Percentiles rank a stretch among this genome's conserved stretches.
Evolutionary conservation across 2,888 invertebrate species (phyloP).

Genomic region (Lithophane leautieri): DNA sequence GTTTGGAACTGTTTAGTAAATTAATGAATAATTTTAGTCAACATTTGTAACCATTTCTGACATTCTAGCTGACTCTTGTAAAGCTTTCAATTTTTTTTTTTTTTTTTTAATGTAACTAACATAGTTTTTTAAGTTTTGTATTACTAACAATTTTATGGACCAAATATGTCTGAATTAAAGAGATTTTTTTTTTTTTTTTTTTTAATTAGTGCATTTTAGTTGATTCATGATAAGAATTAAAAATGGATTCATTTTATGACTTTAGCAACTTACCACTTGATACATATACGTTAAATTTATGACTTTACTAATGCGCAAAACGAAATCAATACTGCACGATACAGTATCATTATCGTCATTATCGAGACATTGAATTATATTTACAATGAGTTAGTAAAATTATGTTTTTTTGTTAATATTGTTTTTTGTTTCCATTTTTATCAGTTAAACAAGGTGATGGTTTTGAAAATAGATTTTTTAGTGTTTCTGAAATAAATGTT

Average conservation of each 20-base stretch:
- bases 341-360: conserved; percentile 20
- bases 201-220: neutral
- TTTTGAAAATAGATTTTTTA: neutral
- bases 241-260: neutral
- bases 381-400: neutral
- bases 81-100: neutral
- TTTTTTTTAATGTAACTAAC: too few species aligned
- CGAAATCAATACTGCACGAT: conserved; percentile 14
- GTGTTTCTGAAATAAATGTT: too few species aligned
- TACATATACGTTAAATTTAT: neutral
- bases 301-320: neutral
- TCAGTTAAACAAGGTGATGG: neutral
- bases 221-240: neutral
- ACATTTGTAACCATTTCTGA: too few species aligned
- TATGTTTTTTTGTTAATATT: neutral
- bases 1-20: too few species aligned
- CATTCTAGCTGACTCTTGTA: neutral
- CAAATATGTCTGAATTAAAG: too few species aligned
- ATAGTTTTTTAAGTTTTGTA: too few species aligned
- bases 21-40: too few species aligned
- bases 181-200: too few species aligned
- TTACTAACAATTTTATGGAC: too few species aligned
- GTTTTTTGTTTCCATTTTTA: neutral
- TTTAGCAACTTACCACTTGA: neutral
- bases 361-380: conserved; percentile 2